These are phyloP conservation scores for Scyliorhinus canicula DNA, from an alignment of 2,797 vertebrate genomes.

Conservation along the genomic window DNA sequence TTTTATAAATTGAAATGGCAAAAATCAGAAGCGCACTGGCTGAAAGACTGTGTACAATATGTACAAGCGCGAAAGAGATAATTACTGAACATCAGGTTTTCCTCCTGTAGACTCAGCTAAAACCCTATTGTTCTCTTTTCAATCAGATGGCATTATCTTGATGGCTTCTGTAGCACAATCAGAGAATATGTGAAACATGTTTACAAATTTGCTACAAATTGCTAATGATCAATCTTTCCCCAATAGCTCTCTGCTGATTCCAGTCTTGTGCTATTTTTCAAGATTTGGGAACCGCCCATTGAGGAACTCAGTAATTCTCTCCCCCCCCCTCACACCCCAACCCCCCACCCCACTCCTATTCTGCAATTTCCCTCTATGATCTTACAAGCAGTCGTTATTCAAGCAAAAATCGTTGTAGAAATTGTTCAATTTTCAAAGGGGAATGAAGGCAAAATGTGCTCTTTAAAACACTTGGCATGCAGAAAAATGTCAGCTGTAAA, in stretches of 20 bases:
- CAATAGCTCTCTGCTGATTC: background rate
- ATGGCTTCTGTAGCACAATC: background rate
- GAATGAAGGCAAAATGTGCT: conserved; percentile 16
- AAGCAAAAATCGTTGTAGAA: background rate
- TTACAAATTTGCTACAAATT: no score
- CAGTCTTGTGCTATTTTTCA: background rate
- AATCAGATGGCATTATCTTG: background rate
- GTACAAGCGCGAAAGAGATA: background rate
- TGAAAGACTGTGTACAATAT: background rate
- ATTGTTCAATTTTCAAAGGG: conserved; percentile 26
- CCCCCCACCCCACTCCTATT: background rate
- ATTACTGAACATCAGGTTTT: background rate
- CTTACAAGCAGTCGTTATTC: background rate
- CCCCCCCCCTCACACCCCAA: no score
- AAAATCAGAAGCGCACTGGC: background rate
- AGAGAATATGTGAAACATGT: background rate
- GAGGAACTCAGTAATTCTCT: background rate
- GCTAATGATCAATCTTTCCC: background rate
- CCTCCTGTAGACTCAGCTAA: background rate
- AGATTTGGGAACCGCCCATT: background rate
- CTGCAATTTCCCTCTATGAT: background rate
- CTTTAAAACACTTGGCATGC: conserved; percentile 4
- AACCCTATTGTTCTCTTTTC: background rate
- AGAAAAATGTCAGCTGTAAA: background rate
- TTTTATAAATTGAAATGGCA: background rate